These are phyloP conservation scores for Corella eumyota DNA, from an alignment of 23 tunicate species.

Conservation along the genomic window DNA sequence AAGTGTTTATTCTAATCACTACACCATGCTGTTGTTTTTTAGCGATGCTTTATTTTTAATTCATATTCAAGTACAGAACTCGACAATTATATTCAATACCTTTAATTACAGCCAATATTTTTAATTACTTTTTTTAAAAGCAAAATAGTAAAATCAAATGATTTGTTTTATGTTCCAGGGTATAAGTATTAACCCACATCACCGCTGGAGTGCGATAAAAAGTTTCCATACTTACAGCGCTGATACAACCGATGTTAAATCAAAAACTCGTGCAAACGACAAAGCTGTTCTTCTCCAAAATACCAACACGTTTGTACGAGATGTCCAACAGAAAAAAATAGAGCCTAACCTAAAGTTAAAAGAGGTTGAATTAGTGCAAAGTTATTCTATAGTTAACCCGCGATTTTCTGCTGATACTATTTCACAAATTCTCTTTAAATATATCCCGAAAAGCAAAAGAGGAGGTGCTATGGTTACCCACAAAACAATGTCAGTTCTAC, in stretches of 20 bases:
- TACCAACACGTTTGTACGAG: conserved; percentile 1
- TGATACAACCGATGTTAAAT: too few species aligned
- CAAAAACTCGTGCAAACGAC: too few species aligned
- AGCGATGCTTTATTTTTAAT: too few species aligned
- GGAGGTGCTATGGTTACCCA: not conserved
- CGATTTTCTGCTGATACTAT: conserved; percentile 7
- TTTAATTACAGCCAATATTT: too few species aligned
- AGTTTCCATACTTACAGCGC: not conserved
- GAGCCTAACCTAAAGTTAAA: not conserved
- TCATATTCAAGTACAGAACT: too few species aligned
- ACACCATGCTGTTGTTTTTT: too few species aligned
- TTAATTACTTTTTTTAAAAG: too few species aligned
- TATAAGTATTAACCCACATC: conserved; percentile 7
- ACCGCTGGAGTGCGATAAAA: conserved; percentile 14
- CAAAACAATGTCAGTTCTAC: conserved; percentile 8
- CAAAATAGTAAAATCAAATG: too few species aligned
- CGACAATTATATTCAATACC: too few species aligned
- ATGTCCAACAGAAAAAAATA: not conserved
- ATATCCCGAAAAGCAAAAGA: not conserved
- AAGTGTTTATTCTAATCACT: too few species aligned
- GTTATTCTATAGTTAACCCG: conserved; percentile 18
- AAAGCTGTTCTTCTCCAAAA: conserved; percentile 2
- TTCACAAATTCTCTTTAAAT: conserved; percentile 1
- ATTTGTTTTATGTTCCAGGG: conserved; percentile 16
- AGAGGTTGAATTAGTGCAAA: conserved; percentile 1